Conservation (phyloP, 2,888 invertebrate genomes). For the Spilarctia lutea region DNA sequence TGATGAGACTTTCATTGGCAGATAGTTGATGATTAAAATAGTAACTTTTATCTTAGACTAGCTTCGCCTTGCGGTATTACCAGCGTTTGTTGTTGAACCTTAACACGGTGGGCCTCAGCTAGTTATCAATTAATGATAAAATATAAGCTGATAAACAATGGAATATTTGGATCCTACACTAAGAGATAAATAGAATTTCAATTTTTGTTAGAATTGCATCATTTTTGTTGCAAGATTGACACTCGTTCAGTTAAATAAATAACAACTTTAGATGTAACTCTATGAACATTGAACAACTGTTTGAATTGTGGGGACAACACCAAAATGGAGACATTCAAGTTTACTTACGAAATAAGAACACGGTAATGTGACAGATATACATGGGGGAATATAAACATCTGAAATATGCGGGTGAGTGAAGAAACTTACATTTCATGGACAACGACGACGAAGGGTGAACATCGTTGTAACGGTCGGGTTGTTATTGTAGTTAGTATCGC, state of each 20-base stretch:
- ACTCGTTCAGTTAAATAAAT: neutral
- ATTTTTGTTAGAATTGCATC: conserved; percentile 5
- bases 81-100: no score
- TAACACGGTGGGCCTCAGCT: no score
- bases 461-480: neutral
- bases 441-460: neutral
- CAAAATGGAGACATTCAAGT: neutral
- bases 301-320: neutral
- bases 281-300: neutral
- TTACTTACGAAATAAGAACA: neutral
- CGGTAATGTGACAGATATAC: neutral
- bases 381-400: neutral
- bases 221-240: neutral
- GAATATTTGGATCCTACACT: neutral
- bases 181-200: neutral
- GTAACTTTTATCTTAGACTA: no score
- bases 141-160: neutral
- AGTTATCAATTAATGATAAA: no score
- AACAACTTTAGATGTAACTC: neutral
- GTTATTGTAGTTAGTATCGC: neutral
- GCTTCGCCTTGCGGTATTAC: no score
- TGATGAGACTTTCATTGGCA: no score
- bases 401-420: neutral
- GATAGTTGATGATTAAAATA: no score
- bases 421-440: neutral